Percentiles rank a stretch among this genome's conserved stretches.
These are phyloP conservation scores for Mixornis gularis DNA, from an alignment of 2,113 vertebrate species.

Conservation along the genomic window DNA sequence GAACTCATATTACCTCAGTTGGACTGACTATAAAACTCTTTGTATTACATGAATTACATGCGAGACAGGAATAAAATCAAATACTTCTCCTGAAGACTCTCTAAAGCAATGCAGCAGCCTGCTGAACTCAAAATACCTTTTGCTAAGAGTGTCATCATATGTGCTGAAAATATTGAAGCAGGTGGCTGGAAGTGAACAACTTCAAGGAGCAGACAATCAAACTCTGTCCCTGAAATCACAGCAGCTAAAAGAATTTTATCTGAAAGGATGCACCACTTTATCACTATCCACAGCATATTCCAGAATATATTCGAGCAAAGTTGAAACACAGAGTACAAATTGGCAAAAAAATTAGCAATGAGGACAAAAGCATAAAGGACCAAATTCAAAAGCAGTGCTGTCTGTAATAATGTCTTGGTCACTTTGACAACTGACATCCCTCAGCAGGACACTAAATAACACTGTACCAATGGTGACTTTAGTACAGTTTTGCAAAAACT, in stretches of 20 bases:
- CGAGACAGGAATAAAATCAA: neutral
- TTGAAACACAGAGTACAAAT: neutral
- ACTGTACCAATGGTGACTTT: neutral
- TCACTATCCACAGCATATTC: neutral
- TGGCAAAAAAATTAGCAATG: neutral
- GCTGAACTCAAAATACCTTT: neutral
- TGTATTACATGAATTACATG: neutral
- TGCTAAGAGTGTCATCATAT: neutral
- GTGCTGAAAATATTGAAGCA: neutral
- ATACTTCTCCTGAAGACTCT: neutral
- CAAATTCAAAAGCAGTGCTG: neutral
- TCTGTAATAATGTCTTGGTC: neutral
- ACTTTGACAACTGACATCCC: neutral
- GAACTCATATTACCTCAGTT: neutral
- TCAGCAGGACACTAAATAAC: neutral
- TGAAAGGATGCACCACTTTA: neutral
- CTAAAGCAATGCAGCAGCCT: neutral
- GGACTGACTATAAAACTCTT: neutral
- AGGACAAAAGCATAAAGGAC: neutral
- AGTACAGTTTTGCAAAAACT: neutral
- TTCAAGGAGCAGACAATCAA: neutral
- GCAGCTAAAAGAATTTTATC: neutral
- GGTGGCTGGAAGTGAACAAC: neutral
- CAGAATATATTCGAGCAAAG: neutral
- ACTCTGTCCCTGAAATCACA: neutral